Base-by-base conservation (phyloP, 2,888 invertebrate genomes). In the Seira ritae region DNA sequence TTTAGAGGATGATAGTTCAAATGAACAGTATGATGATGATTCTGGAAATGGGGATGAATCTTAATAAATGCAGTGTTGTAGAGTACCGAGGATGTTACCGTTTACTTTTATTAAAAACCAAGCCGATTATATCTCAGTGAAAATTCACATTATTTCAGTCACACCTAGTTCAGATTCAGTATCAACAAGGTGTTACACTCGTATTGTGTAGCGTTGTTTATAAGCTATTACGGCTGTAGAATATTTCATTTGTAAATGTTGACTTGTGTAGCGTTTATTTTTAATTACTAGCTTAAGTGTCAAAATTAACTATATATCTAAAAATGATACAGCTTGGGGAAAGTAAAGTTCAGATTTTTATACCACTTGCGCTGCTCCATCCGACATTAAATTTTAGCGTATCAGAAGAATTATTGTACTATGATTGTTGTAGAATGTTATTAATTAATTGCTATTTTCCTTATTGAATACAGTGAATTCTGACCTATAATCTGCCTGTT, bases 1-100 rank as follows among this genome's bases (percentile, higher is more conserved):
- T 69, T 90, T 90, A 71, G 90, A 90, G 62, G 90, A 86, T 75
- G 90, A 90, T 69, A 84, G 84, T 69, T 85, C 88, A 23, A 87
- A 87, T 67, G 87, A 88, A 70, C 85, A 87, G 77, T 88, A 87
- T 31, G 90, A 90, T 67, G 90, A 90, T 70, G 89, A 89, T 70
- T 89, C 89, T 80, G 90, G 88, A 42, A 88, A 88, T 76, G 89
- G 89, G 20, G 89, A 89, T 46, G 87, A 88, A 65, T 88, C 88
- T 73, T 88, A 87, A 87, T 82, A 81, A 50, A 46, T 80, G 37
- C 73, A 73, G 69, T 55, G 74, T 70, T 75, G 15, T 80, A 80
- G 80, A 80, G 60, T 68, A n/a, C 68, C 60, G 50, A 75, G 80
- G 75, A 80, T 80, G 80, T 80, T 80, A 80, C 80, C 80, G 74